These are phyloP conservation scores for Deroplatys truncata DNA, from an alignment of 2,888 invertebrate species.

Conservation along the genomic window DNA sequence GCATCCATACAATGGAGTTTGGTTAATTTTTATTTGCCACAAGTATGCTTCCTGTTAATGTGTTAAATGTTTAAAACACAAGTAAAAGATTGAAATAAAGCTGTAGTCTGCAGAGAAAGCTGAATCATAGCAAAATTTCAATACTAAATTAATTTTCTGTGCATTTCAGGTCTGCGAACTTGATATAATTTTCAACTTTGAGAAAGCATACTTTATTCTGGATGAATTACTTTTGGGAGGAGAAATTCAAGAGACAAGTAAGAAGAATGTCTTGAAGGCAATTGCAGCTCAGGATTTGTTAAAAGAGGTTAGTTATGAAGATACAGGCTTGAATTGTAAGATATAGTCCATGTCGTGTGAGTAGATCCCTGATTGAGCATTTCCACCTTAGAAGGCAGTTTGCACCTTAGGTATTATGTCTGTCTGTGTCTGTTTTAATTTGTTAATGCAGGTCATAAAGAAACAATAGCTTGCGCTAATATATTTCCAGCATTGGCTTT, in stretches of 20 bases:
- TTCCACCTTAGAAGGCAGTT: neutral
- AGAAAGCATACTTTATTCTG: conserved; percentile 98
- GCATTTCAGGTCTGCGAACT: conserved; percentile 88
- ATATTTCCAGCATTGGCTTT: neutral
- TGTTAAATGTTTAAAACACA: too few species aligned
- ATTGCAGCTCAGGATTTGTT: conserved; percentile 98
- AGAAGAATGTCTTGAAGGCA: conserved; percentile 98
- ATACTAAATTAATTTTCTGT: neutral
- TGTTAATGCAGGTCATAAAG: neutral
- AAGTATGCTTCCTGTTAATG: too few species aligned
- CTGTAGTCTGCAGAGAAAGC: too few species aligned
- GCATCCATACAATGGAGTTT: too few species aligned
- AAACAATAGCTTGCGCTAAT: neutral
- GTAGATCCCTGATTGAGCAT: neutral
- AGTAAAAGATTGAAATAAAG: too few species aligned
- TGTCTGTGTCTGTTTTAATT: neutral
- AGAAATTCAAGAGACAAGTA: conserved; percentile 98
- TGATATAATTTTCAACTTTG: conserved; percentile 99
- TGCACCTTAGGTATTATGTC: neutral
- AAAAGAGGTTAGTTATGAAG: conserved; percentile 97
- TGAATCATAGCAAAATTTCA: too few species aligned
- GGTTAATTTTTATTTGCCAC: too few species aligned
- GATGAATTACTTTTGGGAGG: conserved; percentile 97
- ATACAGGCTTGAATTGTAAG: conserved; percentile 63
- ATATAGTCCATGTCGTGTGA: neutral